These are phyloP conservation scores for Sycobia sp. DNA, from an alignment of 1,140 invertebrate genomes.

Conservation along the genomic window DNA sequence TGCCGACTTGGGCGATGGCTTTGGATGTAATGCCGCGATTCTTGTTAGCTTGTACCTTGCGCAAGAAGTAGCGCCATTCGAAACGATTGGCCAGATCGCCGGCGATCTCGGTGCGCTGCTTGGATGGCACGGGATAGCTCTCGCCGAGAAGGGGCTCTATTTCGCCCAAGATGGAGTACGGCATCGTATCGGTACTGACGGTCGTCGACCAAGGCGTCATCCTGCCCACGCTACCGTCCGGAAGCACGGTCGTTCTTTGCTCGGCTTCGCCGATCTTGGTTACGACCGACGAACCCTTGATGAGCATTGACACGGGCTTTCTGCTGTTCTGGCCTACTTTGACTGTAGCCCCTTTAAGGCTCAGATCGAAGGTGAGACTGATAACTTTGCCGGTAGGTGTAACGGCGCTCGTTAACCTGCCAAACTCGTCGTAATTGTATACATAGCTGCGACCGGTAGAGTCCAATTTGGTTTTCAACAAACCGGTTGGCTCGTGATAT, in stretches of 20 bases:
- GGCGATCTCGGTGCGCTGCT: conserved; percentile 85
- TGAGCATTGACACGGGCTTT: conserved; percentile 81
- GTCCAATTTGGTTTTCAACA: conserved; percentile 86
- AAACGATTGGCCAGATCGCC: conserved; percentile 90
- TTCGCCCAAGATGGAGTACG: conserved; percentile 82
- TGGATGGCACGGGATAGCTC: conserved; percentile 88
- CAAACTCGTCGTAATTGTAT: conserved; percentile 95
- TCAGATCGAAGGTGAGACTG: conserved; percentile 83
- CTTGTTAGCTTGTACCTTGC: conserved; percentile 69
- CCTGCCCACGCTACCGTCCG: conserved; percentile 80
- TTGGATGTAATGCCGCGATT: conserved; percentile 60
- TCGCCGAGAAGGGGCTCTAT: conserved; percentile 83
- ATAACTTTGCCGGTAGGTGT: conserved; percentile 91
- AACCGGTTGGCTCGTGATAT: conserved; percentile 86
- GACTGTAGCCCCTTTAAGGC: conserved; percentile 85
- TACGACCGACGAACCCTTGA: conserved; percentile 84
- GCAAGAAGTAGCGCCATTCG: conserved; percentile 91
- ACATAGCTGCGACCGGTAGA: conserved; percentile 90
- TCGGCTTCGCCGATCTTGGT: conserved; percentile 81
- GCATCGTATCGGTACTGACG: conserved; percentile 83
- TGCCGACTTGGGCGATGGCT: conserved; percentile 78
- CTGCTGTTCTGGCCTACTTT: conserved; percentile 82
- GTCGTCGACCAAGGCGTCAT: conserved; percentile 82
- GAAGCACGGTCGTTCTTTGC: conserved; percentile 78
- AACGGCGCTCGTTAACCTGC: conserved; percentile 84